Evolutionary conservation across 2,113 vertebrate genomes (phyloP).

Genomic region (Erythrocercus mccallii): DNA sequence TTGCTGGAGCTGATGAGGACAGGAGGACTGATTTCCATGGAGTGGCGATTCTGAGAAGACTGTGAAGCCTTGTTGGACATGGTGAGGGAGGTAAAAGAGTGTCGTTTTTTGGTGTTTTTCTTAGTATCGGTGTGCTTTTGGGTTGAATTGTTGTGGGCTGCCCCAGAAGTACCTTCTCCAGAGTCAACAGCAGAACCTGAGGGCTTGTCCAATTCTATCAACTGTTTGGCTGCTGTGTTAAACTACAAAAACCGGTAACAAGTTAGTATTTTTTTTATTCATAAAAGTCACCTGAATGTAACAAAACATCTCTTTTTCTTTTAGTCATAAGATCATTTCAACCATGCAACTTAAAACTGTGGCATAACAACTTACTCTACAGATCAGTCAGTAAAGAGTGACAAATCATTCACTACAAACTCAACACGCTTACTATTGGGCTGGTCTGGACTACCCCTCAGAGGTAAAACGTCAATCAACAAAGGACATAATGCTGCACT

Average conservation of each 20-base stretch:
- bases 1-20: conserved; percentile 99
- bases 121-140: conserved; percentile 86
- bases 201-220: conserved; percentile 94
- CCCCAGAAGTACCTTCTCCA: conserved; percentile 83
- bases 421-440: background rate
- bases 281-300: background rate
- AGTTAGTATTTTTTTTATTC: background rate
- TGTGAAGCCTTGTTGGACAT: conserved; percentile 95
- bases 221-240: conserved; percentile 91
- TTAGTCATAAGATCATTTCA: background rate
- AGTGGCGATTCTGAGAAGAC: conserved; percentile 91
- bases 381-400: background rate
- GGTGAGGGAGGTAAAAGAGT: conserved; percentile 98
- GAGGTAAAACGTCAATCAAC: background rate
- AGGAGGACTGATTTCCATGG: conserved; percentile 97
- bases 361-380: background rate
- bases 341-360: background rate
- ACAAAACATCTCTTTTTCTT: background rate
- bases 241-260: conserved; percentile 76
- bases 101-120: conserved; percentile 98
- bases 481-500: background rate
- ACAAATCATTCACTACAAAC: background rate
- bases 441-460: background rate
- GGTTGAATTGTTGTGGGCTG: conserved; percentile 79
- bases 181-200: conserved; percentile 77